phyloP scores from a whole-genome alignment of 2,797 vertebrate genomes.

The Capromys pilorides region DNA sequence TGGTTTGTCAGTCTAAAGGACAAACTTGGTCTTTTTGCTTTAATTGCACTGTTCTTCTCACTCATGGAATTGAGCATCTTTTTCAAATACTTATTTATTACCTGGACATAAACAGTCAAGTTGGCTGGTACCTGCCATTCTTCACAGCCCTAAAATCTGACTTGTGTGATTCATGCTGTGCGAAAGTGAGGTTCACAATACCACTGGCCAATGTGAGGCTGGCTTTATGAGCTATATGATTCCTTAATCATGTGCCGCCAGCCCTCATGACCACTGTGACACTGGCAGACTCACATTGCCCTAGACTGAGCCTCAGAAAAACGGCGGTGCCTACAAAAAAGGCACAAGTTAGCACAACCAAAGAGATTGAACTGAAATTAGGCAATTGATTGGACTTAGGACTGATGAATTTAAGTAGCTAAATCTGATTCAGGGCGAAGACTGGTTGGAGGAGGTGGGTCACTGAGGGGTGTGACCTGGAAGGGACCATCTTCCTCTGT shows the following conservation, averaged over 20 bases:
- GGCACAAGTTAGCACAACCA: neutral
- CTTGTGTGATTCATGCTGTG: neutral
- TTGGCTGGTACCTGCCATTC: constrained; percentile 9
- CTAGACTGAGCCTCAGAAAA: neutral
- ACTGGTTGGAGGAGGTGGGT: neutral
- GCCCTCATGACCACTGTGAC: too few species aligned
- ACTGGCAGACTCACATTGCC: neutral
- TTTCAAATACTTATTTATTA: constrained; percentile 6
- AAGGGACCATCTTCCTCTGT: neutral
- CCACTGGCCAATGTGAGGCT: neutral
- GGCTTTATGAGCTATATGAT: neutral
- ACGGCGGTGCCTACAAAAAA: neutral
- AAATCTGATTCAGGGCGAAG: neutral
- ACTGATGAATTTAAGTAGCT: neutral
- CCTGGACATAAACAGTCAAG: constrained; percentile 25
- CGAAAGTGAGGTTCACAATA: neutral
- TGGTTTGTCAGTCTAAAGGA: neutral
- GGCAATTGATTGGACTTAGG: neutral
- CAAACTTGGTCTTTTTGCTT: neutral
- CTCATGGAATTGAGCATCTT: neutral
- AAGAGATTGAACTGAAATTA: neutral
- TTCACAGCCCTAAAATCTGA: constrained; percentile 4
- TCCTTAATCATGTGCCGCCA: neutral
- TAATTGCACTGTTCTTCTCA: neutral
- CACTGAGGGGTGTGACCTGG: neutral